Percentiles rank a stretch among this genome's conserved stretches.
phyloP scores from a whole-genome alignment of 1,140 invertebrate genomes.

The Lasioglossum baleicum region DNA sequence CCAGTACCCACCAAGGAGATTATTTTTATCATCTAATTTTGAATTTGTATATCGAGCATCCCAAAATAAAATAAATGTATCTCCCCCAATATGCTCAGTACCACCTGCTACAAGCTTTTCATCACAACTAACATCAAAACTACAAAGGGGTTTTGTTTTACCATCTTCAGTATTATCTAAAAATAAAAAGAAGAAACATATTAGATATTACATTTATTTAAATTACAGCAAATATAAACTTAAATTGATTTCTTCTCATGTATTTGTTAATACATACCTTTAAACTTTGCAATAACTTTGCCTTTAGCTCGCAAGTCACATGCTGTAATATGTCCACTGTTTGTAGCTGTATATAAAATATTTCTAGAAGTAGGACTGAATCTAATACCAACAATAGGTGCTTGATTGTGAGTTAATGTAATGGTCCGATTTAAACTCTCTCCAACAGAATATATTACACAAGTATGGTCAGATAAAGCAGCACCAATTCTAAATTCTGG shows the following conservation, averaged over 20 bases:
- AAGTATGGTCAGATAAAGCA: constrained; percentile 71
- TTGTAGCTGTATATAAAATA: constrained; percentile 82
- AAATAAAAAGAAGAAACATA: constrained; percentile 37
- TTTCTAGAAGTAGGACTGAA: constrained; percentile 83
- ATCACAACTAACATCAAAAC: constrained; percentile 88
- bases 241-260: too few relatives aligned
- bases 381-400: constrained; percentile 81
- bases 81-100: constrained; percentile 85
- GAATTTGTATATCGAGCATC: constrained; percentile 84
- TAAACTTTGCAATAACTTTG: constrained; percentile 80
- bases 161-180: constrained; percentile 78
- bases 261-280: constrained; percentile 76
- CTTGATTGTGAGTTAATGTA: constrained; percentile 75
- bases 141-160: constrained; percentile 82
- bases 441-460: constrained; percentile 75
- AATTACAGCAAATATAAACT: too few relatives aligned
- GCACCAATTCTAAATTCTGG: constrained; percentile 73
- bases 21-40: constrained; percentile 79
- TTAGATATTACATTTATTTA: too few relatives aligned
- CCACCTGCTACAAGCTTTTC: constrained; percentile 88
- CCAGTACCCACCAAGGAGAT: constrained; percentile 90
- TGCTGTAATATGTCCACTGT: constrained; percentile 82
- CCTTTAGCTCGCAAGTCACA: constrained; percentile 84
- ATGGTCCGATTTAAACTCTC: constrained; percentile 69
- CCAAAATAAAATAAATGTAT: constrained; percentile 91